Evolutionary conservation across 2,888 invertebrate species (phyloP), one percentile per base, ranked within the genome.

Genomic region (Orchestes rusci): DNA sequence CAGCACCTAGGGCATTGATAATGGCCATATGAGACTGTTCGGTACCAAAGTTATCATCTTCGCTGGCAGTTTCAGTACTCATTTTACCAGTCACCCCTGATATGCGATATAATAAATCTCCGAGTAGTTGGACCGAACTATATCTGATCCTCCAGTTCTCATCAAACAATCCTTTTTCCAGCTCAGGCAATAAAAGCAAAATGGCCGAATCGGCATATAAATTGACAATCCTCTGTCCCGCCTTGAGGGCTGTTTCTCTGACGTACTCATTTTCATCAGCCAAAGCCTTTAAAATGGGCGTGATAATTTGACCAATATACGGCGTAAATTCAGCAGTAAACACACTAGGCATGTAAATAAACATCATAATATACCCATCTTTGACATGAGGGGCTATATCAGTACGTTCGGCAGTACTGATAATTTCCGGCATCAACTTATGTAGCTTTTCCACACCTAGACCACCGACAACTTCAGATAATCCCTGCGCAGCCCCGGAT

Each of bases 351-450:
- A 99, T 89, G 72, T 97, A 99, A 62, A 99, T 97, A 69, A 96
- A 99, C 92, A 99, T 93, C 93, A 99, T 95, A 51, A 99, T 95
- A 72, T 99, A 99, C 31, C 99, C 99, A 71, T 99, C 99, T 62
- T 97, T 91, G 2, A 99, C 96, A 69, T 95, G 93, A 1, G 99
- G 90, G 4, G 93, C 90, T 58, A 93, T 90, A 67, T 94, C 93
- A 1, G 84, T 82, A 48, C 94, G 78, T 65, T 93, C 92, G 0
- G 95, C 92, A 0, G 94, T 95, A 39, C 86, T 79, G 54, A 96
- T 94, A 52, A 96, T 93, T 64, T 95, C 90, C 0, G 95, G 96
- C 96, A 99, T 99, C 40, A 97, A 79, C 69, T 89, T 89, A 62
- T 94, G 87, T 53, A 99, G 76, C 69, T 96, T 95, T 60, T 90